phyloP scores from a whole-genome alignment of 2,797 vertebrate species.

The Amniataba percoides region DNA sequence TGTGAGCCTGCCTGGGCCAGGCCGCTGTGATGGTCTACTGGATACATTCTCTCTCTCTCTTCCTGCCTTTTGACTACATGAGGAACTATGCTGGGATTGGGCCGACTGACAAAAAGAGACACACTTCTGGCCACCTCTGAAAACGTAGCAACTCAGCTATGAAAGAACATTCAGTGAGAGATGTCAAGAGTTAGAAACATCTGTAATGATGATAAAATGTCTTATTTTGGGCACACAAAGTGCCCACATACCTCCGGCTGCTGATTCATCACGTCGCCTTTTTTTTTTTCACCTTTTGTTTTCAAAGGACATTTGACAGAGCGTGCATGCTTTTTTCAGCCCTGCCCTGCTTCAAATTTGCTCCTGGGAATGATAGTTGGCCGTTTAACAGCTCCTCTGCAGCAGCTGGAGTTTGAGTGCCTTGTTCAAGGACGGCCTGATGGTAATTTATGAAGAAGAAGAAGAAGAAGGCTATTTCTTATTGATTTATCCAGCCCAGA shows the following conservation, averaged over 20 bases:
- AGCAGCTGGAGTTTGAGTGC: slow-evolving; percentile 46
- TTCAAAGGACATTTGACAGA: slow-evolving; percentile 20
- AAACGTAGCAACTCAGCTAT: slow-evolving; percentile 7
- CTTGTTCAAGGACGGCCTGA: slow-evolving; percentile 46
- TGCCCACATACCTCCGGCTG: neutral
- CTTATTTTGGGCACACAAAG: neutral
- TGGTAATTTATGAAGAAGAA: slow-evolving; percentile 34
- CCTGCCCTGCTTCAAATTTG: slow-evolving; percentile 16
- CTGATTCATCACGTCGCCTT: slow-evolving; percentile 19
- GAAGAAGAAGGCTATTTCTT: slow-evolving; percentile 14
- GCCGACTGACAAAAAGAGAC: slow-evolving; percentile 31
- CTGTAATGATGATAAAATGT: slow-evolving; percentile 11
- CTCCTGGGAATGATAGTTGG: slow-evolving; percentile 20
- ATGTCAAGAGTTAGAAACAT: neutral
- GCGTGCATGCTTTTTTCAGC: slow-evolving; percentile 19
- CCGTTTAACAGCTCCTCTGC: slow-evolving; percentile 25
- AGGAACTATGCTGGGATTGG: slow-evolving; percentile 13
- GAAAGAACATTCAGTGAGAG: slow-evolving; percentile 8
- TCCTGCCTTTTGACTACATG: slow-evolving; percentile 36
- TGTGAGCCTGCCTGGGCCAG: slow-evolving; percentile 48
- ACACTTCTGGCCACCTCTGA: slow-evolving; percentile 3
- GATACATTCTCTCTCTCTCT: slow-evolving; percentile 61
- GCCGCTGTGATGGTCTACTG: slow-evolving; percentile 77
- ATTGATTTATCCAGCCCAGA: slow-evolving; percentile 31
- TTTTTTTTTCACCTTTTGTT: slow-evolving; percentile 23